Evolutionary conservation across 2,113 vertebrate species (phyloP), one percentile per base, ranked within the genome.

Genomic region (Protomyctophum bolini): DNA sequence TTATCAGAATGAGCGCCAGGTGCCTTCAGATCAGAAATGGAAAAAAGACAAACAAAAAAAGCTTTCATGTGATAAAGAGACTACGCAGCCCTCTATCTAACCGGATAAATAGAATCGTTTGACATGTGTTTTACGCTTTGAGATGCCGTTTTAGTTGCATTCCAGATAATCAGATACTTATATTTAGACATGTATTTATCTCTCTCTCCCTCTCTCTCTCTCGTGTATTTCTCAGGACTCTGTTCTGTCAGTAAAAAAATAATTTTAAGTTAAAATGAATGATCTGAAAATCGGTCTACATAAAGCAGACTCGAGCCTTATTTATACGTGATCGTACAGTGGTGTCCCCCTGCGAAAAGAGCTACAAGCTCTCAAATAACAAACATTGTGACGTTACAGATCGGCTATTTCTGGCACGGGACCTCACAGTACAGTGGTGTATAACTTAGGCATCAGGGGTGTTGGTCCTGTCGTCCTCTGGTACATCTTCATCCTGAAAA

Each of bases 121-220:
- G 21, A 72, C 62, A 73, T 73, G 58, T 77, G 76, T 75, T 50
- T 80, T 71, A 75, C 78, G 72, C 72, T 78, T 65, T 84, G 67
- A 73, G 74, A 78, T 83, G 83, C 82, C 83, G 77, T 70, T 77
- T 61, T 65, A 65, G 71, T 69, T 66, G 58, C 72, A 72, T 70
- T 84, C 61, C 71, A 77, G 63, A 59, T 71, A 7, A 60, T 47
- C 15, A 69, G 64, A 76, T 33, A 52, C 56, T 58, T 79, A 59
- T 79, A 73, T 73, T 79, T 71, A 11, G 61, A 75, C 8, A 66
- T 8, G 33, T 46, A 50, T 79, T 62, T 41, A 41, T 76, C 10
- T 66, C 47, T 62, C 14, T 21, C 15, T 2, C 14, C 10, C 15
- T 2, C 15, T 65, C 11, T 61, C 69, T 15, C 63, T 46, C 50